A percentile compares a stretch with the other conserved stretches of the same genome.
Conservation (phyloP, 2,888 invertebrate genomes). For the Alloscopus bannaensis region DNA sequence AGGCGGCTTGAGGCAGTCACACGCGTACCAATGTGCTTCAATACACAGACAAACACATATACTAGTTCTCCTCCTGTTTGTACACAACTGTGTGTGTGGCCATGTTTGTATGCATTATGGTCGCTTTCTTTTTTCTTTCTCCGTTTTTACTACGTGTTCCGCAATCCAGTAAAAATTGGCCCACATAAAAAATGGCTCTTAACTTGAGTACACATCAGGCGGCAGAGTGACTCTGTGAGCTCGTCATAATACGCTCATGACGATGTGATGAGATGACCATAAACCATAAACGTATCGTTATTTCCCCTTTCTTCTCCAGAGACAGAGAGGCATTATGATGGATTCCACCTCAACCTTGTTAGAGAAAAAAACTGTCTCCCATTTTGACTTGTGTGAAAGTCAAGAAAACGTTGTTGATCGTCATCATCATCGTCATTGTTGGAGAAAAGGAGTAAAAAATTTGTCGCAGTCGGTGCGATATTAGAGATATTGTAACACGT, state of each 20-base stretch:
- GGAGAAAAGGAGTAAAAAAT: too few species aligned
- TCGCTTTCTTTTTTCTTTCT: constrained; percentile 4
- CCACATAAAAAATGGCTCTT: not conserved
- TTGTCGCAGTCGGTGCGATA: too few species aligned
- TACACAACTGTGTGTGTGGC: not conserved
- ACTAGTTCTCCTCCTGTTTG: not conserved
- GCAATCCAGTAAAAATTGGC: constrained; percentile 40
- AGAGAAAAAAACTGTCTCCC: too few species aligned
- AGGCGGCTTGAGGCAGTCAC: constrained; percentile 41
- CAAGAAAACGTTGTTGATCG: too few species aligned
- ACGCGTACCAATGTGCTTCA: constrained; percentile 2
- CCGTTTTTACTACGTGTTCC: constrained; percentile 6
- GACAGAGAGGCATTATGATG: too few species aligned
- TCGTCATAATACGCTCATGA: constrained; percentile 8
- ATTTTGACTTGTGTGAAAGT: too few species aligned
- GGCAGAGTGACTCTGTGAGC: not conserved
- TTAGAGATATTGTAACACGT: too few species aligned
- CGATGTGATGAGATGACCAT: constrained; percentile 29
- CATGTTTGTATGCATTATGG: constrained; percentile 4
- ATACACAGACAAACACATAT: constrained; percentile 3
- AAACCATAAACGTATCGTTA: constrained; percentile 32
- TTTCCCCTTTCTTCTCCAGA: too few species aligned
- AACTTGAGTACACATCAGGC: not conserved
- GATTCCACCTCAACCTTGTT: too few species aligned
- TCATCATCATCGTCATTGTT: constrained; percentile 38